Evolutionary conservation across 2,113 vertebrate genomes (phyloP), one percentile per base, ranked within the genome.

Genomic region (Anolis carolinensis): DNA sequence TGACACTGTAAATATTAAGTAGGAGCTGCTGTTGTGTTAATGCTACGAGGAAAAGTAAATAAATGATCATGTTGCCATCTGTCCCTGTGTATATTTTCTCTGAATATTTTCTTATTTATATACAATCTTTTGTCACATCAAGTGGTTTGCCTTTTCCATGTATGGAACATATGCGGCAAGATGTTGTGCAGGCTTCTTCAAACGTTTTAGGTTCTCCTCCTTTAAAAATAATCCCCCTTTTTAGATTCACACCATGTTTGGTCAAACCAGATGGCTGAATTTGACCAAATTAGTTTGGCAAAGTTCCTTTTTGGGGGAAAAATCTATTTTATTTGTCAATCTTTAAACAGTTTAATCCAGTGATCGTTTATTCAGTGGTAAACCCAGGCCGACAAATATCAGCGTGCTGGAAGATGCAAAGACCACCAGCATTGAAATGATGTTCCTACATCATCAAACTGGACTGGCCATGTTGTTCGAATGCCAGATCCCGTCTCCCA

Each of bases 11-110:
- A 25, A 62, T 81, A 86, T 86, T 86, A 81, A 86, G 30, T n/a
- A 72, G 34, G 13, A 63, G 50, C 36, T 62, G 9, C 36, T 44
- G 50, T 20, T 44, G 52, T 21, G 6, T 80, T 79, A 30, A 25
- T 32, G 39, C 14, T 10, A 63, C 20, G 55, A 50, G 59, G 52
- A 81, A 86, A 65, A 18, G 25, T 85, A 86, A 86, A 74, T 63
- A 86, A 81, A 86, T 81, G 70, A 63, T 81, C 52, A 65, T 48
- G 71, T 32, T 30, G 18, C 85, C 85, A 67, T 86, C 79, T 87
- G 86, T 76, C 32, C 11, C 62, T 55, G 16, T 76, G 36, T 86
- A 16, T 25, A 27, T 73, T 62, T 62, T 34, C 55, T 81, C 10
- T 67, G 39, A 81, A 27, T 25, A 36, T 71, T 72, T 86, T 63